These are phyloP conservation scores for Hemichromis elongatus DNA, from an alignment of 2,113 vertebrate species.

Conservation along the genomic window DNA sequence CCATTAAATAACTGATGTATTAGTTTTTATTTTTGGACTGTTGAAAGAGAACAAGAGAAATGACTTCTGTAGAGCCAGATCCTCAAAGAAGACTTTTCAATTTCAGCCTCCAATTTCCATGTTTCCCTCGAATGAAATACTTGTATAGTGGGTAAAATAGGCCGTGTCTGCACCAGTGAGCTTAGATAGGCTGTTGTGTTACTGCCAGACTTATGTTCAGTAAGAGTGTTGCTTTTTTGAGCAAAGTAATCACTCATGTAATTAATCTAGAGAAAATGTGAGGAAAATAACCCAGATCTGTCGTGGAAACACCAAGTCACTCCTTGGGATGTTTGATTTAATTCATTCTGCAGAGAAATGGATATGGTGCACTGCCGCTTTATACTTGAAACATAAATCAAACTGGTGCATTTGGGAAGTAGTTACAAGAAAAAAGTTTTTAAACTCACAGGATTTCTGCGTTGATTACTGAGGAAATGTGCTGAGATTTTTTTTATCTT, in stretches of 20 bases:
- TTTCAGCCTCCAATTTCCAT: constrained; percentile 58
- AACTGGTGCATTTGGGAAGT: not conserved
- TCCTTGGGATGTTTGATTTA: constrained; percentile 69
- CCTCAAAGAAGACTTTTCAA: constrained; percentile 52
- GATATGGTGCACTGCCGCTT: constrained; percentile 15
- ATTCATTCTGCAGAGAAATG: constrained; percentile 46
- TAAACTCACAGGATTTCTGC: not conserved
- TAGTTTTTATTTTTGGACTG: constrained; percentile 8
- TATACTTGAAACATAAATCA: constrained; percentile 52
- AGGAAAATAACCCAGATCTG: constrained; percentile 67
- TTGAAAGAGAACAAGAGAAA: constrained; percentile 34
- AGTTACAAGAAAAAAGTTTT: not conserved
- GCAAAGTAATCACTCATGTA: constrained; percentile 77
- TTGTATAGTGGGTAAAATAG: constrained; percentile 49
- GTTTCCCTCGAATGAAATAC: constrained; percentile 43
- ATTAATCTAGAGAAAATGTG: constrained; percentile 73
- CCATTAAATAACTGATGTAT: constrained; percentile 59
- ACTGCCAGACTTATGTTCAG: constrained; percentile 43
- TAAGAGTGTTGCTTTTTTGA: constrained; percentile 53
- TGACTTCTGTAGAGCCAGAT: constrained; percentile 6
- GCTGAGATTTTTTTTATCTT: not conserved
- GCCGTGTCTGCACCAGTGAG: constrained; percentile 57
- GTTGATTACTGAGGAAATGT: not conserved
- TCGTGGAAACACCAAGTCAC: constrained; percentile 50
- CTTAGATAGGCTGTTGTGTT: constrained; percentile 65